phyloP scores from a whole-genome alignment of 2,797 vertebrate species.

The Falco peregrinus region DNA sequence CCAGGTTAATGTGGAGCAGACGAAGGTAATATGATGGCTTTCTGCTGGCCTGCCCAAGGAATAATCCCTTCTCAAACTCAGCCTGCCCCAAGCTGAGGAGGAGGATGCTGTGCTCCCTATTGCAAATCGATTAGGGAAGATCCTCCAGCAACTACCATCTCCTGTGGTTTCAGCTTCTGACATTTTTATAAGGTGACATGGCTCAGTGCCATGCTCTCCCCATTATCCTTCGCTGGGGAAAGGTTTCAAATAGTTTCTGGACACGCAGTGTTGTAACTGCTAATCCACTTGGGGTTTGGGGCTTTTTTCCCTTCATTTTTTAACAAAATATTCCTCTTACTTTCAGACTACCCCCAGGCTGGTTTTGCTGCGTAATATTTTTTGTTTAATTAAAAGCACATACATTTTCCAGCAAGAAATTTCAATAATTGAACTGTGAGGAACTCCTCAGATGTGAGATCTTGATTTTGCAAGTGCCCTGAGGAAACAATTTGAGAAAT shows the following conservation, averaged over 20 bases:
- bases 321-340: not conserved
- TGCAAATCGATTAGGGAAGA: not conserved
- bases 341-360: constrained; percentile 10
- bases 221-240: not conserved
- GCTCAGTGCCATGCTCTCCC: not conserved
- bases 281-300: not conserved
- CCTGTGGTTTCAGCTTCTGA: not conserved
- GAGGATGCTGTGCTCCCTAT: not conserved
- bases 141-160: not conserved
- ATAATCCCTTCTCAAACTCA: not conserved
- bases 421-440: constrained; percentile 47
- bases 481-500: constrained; percentile 61
- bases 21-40: not conserved
- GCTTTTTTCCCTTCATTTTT: not conserved
- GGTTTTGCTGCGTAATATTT: not conserved
- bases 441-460: constrained; percentile 26
- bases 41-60: not conserved
- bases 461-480: not conserved
- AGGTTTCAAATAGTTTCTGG: not conserved
- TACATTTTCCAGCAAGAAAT: constrained; percentile 58
- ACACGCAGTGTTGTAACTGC: not conserved
- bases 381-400: constrained; percentile 38
- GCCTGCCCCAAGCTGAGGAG: not conserved
- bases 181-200: not conserved
- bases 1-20: not conserved